Conservation (phyloP, 2,888 invertebrate genomes). For the Helleia helle region DNA sequence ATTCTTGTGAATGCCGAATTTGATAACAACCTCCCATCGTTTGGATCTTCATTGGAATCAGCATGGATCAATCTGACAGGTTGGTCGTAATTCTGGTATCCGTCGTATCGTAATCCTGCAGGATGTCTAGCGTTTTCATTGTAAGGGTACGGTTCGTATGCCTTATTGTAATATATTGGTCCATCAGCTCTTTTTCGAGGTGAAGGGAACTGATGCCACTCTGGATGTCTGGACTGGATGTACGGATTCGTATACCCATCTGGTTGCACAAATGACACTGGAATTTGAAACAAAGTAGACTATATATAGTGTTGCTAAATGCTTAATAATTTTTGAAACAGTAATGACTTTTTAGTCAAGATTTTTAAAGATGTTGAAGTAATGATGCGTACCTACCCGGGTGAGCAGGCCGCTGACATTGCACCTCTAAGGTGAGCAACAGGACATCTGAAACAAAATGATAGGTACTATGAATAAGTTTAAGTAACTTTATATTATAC, state of each 20-base stretch:
- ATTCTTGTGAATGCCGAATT: constrained; percentile 76
- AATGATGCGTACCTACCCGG: constrained; percentile 71
- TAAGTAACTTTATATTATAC: too few relatives aligned
- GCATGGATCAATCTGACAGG: constrained; percentile 35
- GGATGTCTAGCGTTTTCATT: constrained; percentile 30
- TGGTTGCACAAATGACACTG: constrained; percentile 45
- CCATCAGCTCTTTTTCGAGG: constrained; percentile 59
- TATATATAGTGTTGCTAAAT: too few relatives aligned
- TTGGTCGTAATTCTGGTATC: constrained; percentile 34
- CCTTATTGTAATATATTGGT: constrained; percentile 24
- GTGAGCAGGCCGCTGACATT: constrained; percentile 46
- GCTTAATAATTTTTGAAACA: neutral
- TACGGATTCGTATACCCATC: constrained; percentile 41
- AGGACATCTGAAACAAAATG: constrained; percentile 51
- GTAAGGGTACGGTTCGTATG: constrained; percentile 24
- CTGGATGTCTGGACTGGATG: constrained; percentile 42
- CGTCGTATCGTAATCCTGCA: constrained; percentile 19
- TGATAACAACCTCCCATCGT: constrained; percentile 71
- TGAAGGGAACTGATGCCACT: constrained; percentile 55
- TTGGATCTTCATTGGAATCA: constrained; percentile 38
- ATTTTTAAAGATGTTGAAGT: constrained; percentile 15
- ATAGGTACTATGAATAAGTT: too few relatives aligned
- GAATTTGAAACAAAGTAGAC: constrained; percentile 23
- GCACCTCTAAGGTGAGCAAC: constrained; percentile 31
- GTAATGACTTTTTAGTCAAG: constrained; percentile 11